Conservation (phyloP, 1,140 invertebrate genomes). For the Nephotettix cincticeps region DNA sequence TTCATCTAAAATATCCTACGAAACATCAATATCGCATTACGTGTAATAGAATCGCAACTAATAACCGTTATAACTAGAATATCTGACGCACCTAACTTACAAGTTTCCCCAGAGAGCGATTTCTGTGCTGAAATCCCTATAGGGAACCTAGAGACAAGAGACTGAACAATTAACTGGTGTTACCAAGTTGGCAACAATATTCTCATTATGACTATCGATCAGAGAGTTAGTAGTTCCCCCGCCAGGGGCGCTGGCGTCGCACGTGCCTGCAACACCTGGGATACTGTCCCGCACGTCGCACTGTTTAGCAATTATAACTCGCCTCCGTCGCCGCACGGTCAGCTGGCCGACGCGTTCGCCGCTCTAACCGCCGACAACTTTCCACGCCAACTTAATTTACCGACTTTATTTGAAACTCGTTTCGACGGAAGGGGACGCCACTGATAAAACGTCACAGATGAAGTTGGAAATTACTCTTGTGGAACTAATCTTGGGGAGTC, state of each 20-base stretch:
- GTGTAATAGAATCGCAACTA: too few relatives aligned
- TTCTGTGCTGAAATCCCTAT: too few relatives aligned
- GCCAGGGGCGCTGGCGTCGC: not conserved
- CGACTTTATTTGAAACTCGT: slow-evolving; percentile 18
- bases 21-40: too few relatives aligned
- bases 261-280: not conserved
- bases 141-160: too few relatives aligned
- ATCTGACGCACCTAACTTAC: too few relatives aligned
- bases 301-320: slow-evolving; percentile 11
- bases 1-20: too few relatives aligned
- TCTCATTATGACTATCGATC: slow-evolving; percentile 9
- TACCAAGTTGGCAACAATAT: slow-evolving; percentile 3
- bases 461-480: slow-evolving; percentile 5
- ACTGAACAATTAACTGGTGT: too few relatives aligned
- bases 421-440: not conserved
- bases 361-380: not conserved
- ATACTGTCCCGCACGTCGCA: too few relatives aligned
- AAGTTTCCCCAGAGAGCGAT: too few relatives aligned
- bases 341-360: not conserved
- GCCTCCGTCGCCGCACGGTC: not conserved
- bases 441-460: not conserved
- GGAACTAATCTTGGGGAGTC: slow-evolving; percentile 8
- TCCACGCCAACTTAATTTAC: slow-evolving; percentile 10
- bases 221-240: not conserved
- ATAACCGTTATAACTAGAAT: too few relatives aligned